A percentile compares a stretch with the other conserved stretches of the same genome.
Conservation (phyloP, 2,113 vertebrate species). For the Carassius auratus region DNA sequence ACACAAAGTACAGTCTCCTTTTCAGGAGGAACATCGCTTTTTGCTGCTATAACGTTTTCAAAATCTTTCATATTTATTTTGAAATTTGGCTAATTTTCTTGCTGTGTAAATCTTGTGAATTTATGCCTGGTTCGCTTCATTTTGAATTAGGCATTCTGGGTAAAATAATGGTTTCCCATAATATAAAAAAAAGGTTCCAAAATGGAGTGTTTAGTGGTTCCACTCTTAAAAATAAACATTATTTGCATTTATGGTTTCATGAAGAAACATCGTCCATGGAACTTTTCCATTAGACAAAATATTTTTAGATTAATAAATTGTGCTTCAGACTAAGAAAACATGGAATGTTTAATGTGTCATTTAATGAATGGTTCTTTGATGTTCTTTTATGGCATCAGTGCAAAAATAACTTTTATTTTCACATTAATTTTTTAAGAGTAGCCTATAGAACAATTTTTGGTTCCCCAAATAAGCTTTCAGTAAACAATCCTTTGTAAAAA, state of each 20-base stretch:
- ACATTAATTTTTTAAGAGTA: not conserved
- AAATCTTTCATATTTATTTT: not conserved
- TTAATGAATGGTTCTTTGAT: too few relatives aligned
- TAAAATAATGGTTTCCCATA: not conserved
- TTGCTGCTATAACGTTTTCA: too few relatives aligned
- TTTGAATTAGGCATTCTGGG: not conserved
- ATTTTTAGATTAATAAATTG: not conserved
- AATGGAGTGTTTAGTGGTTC: not conserved
- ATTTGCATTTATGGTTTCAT: not conserved
- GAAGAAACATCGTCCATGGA: too few relatives aligned
- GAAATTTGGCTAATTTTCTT: not conserved
- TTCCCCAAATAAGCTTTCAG: too few relatives aligned
- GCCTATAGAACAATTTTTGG: not conserved
- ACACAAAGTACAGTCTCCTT: not conserved
- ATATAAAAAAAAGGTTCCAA: not conserved
- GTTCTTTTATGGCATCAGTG: not conserved
- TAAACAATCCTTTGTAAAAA: too few relatives aligned
- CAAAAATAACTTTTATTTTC: not conserved
- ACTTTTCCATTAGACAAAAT: too few relatives aligned
- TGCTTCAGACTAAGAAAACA: not conserved
- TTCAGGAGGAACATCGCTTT: not conserved
- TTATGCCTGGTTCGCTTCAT: not conserved
- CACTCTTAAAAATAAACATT: not conserved
- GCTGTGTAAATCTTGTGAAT: not conserved
- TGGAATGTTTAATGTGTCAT: too few relatives aligned